These are phyloP conservation scores for Xiphophorus hellerii DNA, from an alignment of 2,113 vertebrate genomes.

Conservation along the genomic window DNA sequence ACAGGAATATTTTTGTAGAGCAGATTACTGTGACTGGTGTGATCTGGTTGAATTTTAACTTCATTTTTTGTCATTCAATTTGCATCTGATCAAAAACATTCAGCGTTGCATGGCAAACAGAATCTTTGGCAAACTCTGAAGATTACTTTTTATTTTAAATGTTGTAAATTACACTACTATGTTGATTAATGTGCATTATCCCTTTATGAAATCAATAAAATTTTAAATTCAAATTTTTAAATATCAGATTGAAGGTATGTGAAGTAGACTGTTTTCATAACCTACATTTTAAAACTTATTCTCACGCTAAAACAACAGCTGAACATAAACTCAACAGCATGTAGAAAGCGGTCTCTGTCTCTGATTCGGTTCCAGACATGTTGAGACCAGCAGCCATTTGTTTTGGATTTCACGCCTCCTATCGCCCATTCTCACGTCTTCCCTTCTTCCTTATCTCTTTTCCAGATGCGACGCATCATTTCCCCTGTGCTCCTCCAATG, in stretches of 20 bases:
- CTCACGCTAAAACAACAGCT: background rate
- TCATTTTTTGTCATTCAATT: background rate
- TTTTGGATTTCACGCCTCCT: constrained; percentile 21
- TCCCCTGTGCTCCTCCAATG: constrained; percentile 38
- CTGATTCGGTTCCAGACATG: constrained; percentile 27
- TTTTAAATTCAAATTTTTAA: background rate
- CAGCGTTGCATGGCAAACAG: no score
- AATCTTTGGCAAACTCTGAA: background rate
- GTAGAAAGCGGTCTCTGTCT: constrained; percentile 11
- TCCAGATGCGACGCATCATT: constrained; percentile 65
- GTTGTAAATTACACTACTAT: no score
- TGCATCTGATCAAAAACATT: background rate
- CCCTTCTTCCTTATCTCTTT: constrained; percentile 61
- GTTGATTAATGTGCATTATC: no score
- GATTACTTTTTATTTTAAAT: background rate
- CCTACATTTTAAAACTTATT: background rate
- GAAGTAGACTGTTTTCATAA: background rate
- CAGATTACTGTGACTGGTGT: no score
- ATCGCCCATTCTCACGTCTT: constrained; percentile 57
- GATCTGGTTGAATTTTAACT: background rate
- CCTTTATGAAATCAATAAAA: no score
- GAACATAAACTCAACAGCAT: background rate
- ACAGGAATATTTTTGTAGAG: no score
- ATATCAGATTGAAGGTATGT: background rate
- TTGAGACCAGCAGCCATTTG: constrained; percentile 20